phyloP scores from a whole-genome alignment of 2,113 vertebrate species.

The Turdus rufiventris region DNA sequence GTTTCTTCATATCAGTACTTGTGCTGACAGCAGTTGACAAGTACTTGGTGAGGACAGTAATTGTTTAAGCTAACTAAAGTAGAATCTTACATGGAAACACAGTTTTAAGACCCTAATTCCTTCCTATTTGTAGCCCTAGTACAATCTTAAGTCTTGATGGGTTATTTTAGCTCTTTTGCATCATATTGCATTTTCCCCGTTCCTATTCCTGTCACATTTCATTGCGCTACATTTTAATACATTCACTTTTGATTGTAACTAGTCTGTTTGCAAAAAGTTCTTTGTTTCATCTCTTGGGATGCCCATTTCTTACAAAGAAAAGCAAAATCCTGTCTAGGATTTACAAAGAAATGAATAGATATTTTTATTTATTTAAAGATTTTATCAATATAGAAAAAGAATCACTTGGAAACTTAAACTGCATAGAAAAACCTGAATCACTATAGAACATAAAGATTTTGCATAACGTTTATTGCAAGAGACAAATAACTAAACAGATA shows the following conservation, averaged over 20 bases:
- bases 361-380: not conserved
- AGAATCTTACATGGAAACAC: not conserved
- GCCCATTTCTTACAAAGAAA: not conserved
- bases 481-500: not conserved
- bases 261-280: not conserved
- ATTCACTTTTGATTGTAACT: not conserved
- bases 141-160: not conserved
- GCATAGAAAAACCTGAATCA: not conserved
- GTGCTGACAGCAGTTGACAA: not conserved
- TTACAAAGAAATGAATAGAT: not conserved
- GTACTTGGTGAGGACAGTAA: rapidly evolving
- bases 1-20: not conserved
- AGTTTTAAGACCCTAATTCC: not conserved
- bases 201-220: not conserved
- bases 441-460: not conserved
- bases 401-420: not conserved
- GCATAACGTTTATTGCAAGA: not conserved
- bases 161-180: not conserved
- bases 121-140: not conserved
- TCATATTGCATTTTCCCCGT: not conserved
- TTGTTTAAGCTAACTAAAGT: not conserved
- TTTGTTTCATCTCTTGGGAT: not conserved
- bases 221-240: not conserved
- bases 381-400: not conserved
- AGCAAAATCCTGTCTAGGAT: not conserved